Conservation (phyloP, 2,113 vertebrate genomes). For the Heterotilapia buettikoferi region DNA sequence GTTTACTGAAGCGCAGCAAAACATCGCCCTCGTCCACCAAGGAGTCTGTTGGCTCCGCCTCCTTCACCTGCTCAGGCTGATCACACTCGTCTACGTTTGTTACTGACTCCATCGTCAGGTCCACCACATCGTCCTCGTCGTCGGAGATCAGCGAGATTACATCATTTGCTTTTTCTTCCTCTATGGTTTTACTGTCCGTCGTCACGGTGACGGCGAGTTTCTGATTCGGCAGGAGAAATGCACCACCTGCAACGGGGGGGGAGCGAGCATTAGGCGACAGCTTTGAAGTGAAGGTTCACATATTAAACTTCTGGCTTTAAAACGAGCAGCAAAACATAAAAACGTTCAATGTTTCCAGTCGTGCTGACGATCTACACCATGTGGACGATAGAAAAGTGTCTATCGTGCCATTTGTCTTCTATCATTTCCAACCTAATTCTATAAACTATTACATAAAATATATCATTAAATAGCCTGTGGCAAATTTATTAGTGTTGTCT, state of each 20-base stretch:
- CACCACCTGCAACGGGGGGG: neutral
- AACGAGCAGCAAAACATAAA: neutral
- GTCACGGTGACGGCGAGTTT: neutral
- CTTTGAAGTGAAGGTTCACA: neutral
- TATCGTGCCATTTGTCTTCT: neutral
- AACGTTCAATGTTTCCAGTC: accelerated
- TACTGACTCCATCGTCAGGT: neutral
- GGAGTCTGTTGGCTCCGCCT: too few relatives aligned
- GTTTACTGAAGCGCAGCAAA: conserved; percentile 20
- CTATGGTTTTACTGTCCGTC: neutral
- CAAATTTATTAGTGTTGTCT: accelerated
- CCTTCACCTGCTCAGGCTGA: neutral
- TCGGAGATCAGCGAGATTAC: conserved; percentile 12
- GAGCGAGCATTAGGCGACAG: neutral
- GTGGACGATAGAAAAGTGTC: too few relatives aligned
- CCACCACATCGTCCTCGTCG: conserved; percentile 2
- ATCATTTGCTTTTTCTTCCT: neutral
- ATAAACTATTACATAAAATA: neutral
- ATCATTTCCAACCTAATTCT: neutral
- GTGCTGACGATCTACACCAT: neutral
- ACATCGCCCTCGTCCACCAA: neutral
- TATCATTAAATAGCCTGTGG: neutral
- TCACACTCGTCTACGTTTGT: neutral
- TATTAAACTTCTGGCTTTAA: neutral
- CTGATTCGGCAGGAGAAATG: neutral